Conservation (phyloP, 2,797 vertebrate species). For the Brachymystax lenok region DNA sequence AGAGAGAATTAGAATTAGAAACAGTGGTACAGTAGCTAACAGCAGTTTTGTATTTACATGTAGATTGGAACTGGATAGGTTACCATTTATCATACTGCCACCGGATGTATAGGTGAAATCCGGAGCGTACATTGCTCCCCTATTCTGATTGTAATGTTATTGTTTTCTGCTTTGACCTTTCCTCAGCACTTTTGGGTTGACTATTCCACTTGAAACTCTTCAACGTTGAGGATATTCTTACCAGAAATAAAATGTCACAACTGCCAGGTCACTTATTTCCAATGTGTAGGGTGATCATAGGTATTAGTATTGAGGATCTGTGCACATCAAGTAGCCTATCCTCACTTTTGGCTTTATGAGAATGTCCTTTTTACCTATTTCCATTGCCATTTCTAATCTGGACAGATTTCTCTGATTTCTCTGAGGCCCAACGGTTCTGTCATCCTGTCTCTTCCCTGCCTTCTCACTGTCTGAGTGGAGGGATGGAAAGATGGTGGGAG, state of each 20-base stretch:
- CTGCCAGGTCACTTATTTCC: background rate
- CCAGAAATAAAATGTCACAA: background rate
- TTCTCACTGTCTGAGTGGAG: background rate
- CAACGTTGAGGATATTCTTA: background rate
- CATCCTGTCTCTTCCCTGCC: background rate
- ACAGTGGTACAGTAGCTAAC: background rate
- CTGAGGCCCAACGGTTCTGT: background rate
- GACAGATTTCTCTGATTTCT: background rate
- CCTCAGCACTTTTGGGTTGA: background rate
- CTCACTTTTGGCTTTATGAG: background rate
- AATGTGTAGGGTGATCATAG: background rate
- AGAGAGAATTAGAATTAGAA: constrained; percentile 19
- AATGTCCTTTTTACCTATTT: background rate
- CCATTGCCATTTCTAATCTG: background rate
- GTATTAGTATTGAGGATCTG: background rate
- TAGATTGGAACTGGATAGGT: constrained; percentile 44
- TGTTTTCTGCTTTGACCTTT: background rate
- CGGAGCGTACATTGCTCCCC: constrained; percentile 11
- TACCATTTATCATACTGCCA: constrained; percentile 20
- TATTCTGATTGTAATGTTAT: constrained; percentile 13
- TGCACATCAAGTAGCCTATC: background rate
- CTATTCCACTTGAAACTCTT: background rate
- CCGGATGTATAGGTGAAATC: background rate
- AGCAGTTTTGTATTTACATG: constrained; percentile 37
- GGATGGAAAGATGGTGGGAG: too few species aligned